Evolutionary conservation across 2,888 invertebrate species (phyloP).

Genomic region (Physocephala rufipes): DNA sequence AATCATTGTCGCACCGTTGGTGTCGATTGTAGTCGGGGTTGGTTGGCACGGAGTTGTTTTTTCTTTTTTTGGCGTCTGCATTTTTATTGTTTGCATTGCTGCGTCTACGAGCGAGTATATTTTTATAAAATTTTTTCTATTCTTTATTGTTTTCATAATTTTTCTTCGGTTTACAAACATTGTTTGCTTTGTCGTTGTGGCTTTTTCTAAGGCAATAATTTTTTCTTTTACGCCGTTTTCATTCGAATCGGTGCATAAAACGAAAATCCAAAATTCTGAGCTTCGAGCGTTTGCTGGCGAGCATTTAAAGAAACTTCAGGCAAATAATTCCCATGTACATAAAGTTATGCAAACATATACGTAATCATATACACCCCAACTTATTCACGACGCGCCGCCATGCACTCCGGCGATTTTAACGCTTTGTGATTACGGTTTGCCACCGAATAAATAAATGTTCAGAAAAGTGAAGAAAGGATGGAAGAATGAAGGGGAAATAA

Average conservation of each 20-base stretch:
- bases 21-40: too few relatives aligned
- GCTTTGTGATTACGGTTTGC: too few relatives aligned
- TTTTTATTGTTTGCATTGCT: neutral
- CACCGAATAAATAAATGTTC: too few relatives aligned
- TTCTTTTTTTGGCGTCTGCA: neutral
- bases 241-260: neutral
- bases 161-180: neutral
- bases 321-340: too few relatives aligned
- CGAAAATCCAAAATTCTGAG: conserved; percentile 17
- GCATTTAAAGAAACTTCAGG: neutral
- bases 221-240: neutral
- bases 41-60: neutral
- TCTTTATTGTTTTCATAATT: neutral
- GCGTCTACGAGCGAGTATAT: neutral
- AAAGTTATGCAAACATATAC: too few relatives aligned
- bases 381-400: too few relatives aligned
- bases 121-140: neutral
- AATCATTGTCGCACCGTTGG: neutral
- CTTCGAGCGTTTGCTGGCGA: conserved; percentile 1
- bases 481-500: too few relatives aligned
- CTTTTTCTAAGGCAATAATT: neutral
- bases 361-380: too few relatives aligned
- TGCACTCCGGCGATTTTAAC: too few relatives aligned
- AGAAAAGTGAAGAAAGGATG: too few relatives aligned
- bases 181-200: neutral